Conservation (phyloP, 2,113 vertebrate genomes). For the Festucalex cinctus region DNA sequence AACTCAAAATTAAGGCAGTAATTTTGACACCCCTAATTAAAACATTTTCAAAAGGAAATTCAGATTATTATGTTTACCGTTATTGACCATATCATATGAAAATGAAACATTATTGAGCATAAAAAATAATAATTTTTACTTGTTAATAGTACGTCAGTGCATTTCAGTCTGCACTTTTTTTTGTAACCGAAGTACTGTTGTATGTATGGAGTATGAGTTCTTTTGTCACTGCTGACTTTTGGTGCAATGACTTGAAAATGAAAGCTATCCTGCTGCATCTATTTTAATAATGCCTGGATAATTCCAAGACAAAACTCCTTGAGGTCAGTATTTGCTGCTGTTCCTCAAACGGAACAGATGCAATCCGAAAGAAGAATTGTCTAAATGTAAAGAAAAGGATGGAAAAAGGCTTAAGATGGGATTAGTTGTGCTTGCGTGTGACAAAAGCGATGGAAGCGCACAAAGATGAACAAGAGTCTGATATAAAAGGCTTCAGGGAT, state of each 20-base stretch:
- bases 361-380: constrained; percentile 16
- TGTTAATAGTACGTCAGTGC: too few relatives aligned
- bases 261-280: constrained; percentile 32
- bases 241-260: constrained; percentile 14
- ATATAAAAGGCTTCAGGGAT: constrained; percentile 40
- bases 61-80: too few relatives aligned
- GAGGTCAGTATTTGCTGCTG: constrained; percentile 11
- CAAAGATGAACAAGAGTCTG: constrained; percentile 52
- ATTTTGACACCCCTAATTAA: too few relatives aligned
- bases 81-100: too few relatives aligned
- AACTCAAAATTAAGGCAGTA: too few relatives aligned
- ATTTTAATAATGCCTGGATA: constrained; percentile 38
- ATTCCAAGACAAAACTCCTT: constrained; percentile 42
- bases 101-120: too few relatives aligned
- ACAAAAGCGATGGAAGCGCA: constrained; percentile 55
- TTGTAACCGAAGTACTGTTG: too few relatives aligned
- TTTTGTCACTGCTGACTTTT: constrained; percentile 3
- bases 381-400: constrained; percentile 32
- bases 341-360: constrained; percentile 15
- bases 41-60: too few relatives aligned
- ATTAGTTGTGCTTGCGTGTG: constrained; percentile 56
- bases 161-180: too few relatives aligned
- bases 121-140: too few relatives aligned
- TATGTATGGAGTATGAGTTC: neutral
- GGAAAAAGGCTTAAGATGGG: constrained; percentile 48